Base-by-base conservation (phyloP, 2,113 vertebrate species). In the Rhizomys pruinosus region DNA sequence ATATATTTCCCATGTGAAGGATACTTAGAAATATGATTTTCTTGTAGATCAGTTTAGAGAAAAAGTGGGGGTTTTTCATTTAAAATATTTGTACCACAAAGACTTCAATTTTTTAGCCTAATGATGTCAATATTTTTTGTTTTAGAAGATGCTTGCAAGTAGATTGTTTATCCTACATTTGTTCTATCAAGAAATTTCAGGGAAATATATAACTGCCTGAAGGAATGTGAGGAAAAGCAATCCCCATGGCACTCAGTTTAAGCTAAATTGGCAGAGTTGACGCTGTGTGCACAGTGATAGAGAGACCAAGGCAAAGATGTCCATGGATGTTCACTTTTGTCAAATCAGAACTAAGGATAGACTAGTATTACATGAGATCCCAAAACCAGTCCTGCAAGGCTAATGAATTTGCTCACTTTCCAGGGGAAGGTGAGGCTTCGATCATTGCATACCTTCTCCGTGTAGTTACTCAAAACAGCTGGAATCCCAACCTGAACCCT, bases 141-240 rank as follows among this genome's bases (percentile, higher is more conserved):
- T 42, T 16, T 44, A 37, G 27, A 12, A 10, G 17, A n/a, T 89
- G 32, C 7, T 23, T 63, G 19, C 37, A 19, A 68, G 17, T 68
- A 64, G 32, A 92, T 61, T 34, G 72, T 61, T 87, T 92, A 64
- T 92, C 7, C 52, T 68, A 77, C 64, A 27, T 94, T 64, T 95
- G 27, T 20, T 91, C 69, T 25, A 5, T 1, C 74, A 44, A 68
- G 52, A 86, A 88, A 82, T 34, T 5, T n/a, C 20, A 80, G 63
- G 39, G 68, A 74, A 25, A 4, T 66, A 55, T 72, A 55, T 3
- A 80, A 55, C 55, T 89, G 25, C 47, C 42, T 66, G 57, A 66
- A 80, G 27, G 69, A 72, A 78, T 8, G 64, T 74, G 27, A 20
- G 59, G 66, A 80, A 42, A 74, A 79, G 47, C 3, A 10, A 27